phyloP scores from a whole-genome alignment of 2,888 invertebrate genomes.

The Stenotaenia linearis region DNA sequence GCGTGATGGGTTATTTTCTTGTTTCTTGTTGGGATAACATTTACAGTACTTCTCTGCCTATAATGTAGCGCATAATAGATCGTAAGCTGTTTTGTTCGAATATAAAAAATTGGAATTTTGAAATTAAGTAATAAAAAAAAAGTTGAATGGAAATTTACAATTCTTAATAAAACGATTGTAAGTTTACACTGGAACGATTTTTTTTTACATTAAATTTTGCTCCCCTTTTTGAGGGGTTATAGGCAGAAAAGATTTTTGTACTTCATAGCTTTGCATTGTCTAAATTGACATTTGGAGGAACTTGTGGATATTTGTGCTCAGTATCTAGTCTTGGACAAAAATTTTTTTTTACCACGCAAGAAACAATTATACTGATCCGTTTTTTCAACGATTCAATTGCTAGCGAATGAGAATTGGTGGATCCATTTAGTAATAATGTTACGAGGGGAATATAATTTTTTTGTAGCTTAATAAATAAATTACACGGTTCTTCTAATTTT shows the following conservation, averaged over 20 bases:
- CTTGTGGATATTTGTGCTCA: conserved; percentile 33
- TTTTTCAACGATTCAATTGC: not conserved
- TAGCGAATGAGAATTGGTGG: not conserved
- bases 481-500: not conserved
- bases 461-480: not conserved
- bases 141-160: not conserved
- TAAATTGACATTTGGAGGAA: conserved; percentile 3
- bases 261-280: conserved; percentile 6
- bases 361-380: conserved; percentile 9
- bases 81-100: not conserved
- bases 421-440: conserved; percentile 13
- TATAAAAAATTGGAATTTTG: not conserved
- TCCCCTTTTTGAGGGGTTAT: not conserved
- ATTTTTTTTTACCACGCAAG: conserved; percentile 19
- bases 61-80: not conserved
- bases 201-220: not conserved
- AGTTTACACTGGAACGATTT: not conserved
- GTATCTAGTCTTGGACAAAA: conserved; percentile 32
- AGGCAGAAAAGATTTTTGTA: not conserved
- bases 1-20: conserved; percentile 9
- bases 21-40: not conserved
- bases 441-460: not conserved
- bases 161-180: not conserved
- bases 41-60: not conserved
- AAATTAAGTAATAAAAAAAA: not conserved